These are phyloP conservation scores for Ecdyonurus torrentis DNA, from an alignment of 2,888 invertebrate genomes.

Conservation along the genomic window DNA sequence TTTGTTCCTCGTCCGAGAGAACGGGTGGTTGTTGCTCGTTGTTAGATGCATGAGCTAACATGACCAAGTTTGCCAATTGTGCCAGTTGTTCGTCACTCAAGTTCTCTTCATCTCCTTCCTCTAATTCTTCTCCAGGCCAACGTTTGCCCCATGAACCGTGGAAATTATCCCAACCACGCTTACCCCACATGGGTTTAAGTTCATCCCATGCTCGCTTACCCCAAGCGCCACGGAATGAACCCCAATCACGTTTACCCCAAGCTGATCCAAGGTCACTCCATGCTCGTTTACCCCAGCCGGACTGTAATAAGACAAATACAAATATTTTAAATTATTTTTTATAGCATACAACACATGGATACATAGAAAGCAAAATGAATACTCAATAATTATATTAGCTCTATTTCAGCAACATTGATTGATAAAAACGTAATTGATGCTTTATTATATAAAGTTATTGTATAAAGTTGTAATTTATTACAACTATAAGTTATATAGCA, in stretches of 20 bases:
- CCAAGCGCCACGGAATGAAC: constrained; percentile 13
- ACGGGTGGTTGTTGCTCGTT: constrained; percentile 10
- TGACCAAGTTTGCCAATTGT: constrained; percentile 11
- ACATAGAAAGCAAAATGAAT: background rate
- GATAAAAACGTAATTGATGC: no score
- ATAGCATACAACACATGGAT: background rate
- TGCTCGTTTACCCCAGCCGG: constrained; percentile 37
- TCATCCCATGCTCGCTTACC: constrained; percentile 11
- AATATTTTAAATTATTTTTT: background rate
- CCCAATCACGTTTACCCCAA: constrained; percentile 27
- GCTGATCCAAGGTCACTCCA: constrained; percentile 38
- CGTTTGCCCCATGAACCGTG: constrained; percentile 21
- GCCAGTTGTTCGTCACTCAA: constrained; percentile 9
- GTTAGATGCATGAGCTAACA: constrained; percentile 11
- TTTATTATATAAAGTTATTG: background rate
- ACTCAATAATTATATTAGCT: background rate
- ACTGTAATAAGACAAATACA: background rate
- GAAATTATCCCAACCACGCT: constrained; percentile 22
- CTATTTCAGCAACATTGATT: no score
- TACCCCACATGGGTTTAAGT: constrained; percentile 23
- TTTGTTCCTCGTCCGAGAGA: constrained; percentile 26
- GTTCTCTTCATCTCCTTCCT: background rate
- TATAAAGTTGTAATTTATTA: background rate
- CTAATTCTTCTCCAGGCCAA: background rate
- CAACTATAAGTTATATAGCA: background rate